Conservation (phyloP, 1,140 invertebrate genomes). For the Parapsyche elsis region DNA sequence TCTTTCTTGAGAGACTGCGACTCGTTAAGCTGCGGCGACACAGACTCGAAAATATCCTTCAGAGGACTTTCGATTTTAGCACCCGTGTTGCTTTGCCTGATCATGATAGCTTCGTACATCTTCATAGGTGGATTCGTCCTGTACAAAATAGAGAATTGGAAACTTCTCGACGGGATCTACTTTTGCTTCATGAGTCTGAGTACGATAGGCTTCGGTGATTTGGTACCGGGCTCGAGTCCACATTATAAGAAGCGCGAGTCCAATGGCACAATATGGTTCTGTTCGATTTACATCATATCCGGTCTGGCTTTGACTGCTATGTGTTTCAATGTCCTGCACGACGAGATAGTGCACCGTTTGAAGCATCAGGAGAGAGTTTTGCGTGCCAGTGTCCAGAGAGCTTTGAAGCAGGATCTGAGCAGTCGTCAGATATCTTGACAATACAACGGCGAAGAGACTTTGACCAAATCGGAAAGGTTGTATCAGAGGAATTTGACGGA, state of each 20-base stretch:
- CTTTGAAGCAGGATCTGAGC: slow-evolving; percentile 61
- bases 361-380: slow-evolving; percentile 69
- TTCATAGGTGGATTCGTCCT: slow-evolving; percentile 89
- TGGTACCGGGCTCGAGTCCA: slow-evolving; percentile 82
- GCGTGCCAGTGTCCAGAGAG: slow-evolving; percentile 62
- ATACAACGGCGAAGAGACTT: slow-evolving; percentile 59
- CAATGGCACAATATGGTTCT: slow-evolving; percentile 84
- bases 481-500: slow-evolving; percentile 64
- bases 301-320: slow-evolving; percentile 97
- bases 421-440: slow-evolving; percentile 53
- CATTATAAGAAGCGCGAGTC: slow-evolving; percentile 66
- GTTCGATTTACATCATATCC: slow-evolving; percentile 94
- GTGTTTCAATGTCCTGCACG: slow-evolving; percentile 97
- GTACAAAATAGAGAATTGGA: slow-evolving; percentile 87
- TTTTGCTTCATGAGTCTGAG: slow-evolving; percentile 95
- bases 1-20: slow-evolving; percentile 69
- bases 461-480: slow-evolving; percentile 60
- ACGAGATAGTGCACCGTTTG: slow-evolving; percentile 87
- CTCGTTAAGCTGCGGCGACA: slow-evolving; percentile 77
- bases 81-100: slow-evolving; percentile 80
- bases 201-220: slow-evolving; percentile 92
- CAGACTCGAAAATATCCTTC: slow-evolving; percentile 79
- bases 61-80: slow-evolving; percentile 80
- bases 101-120: slow-evolving; percentile 86
- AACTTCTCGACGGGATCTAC: slow-evolving; percentile 89